Conservation (phyloP, 2,888 invertebrate species). For the Oasisia sp. region DNA sequence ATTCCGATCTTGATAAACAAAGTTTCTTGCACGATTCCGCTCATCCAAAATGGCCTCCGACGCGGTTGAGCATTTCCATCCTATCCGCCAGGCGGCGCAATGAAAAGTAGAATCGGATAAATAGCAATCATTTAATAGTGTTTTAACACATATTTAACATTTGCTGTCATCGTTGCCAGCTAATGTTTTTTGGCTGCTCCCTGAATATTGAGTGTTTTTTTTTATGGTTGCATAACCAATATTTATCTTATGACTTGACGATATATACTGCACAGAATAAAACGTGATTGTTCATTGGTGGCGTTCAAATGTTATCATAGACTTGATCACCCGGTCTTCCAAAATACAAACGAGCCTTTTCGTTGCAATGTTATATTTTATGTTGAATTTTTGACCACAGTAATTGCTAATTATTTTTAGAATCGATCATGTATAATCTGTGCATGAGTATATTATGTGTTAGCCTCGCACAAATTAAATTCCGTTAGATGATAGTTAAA, state of each 20-base stretch:
- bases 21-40: background rate
- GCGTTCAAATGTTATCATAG: background rate
- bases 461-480: no score
- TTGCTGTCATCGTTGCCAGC: background rate
- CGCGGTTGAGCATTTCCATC: background rate
- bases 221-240: background rate
- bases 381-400: background rate
- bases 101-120: background rate
- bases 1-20: slow-evolving; percentile 3
- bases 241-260: background rate
- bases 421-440: no score
- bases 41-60: slow-evolving; percentile 6
- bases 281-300: background rate
- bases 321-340: background rate
- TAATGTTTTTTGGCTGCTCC: background rate
- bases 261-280: background rate
- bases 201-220: background rate
- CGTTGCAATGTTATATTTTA: background rate
- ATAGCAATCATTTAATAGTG: background rate
- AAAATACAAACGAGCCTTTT: background rate
- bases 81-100: background rate
- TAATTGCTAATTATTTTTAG: no score
- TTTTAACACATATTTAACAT: background rate
- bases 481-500: no score
- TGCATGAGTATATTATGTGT: no score